Conservation (phyloP, 2,113 vertebrate genomes). For the Poeciliopsis occidentalis region DNA sequence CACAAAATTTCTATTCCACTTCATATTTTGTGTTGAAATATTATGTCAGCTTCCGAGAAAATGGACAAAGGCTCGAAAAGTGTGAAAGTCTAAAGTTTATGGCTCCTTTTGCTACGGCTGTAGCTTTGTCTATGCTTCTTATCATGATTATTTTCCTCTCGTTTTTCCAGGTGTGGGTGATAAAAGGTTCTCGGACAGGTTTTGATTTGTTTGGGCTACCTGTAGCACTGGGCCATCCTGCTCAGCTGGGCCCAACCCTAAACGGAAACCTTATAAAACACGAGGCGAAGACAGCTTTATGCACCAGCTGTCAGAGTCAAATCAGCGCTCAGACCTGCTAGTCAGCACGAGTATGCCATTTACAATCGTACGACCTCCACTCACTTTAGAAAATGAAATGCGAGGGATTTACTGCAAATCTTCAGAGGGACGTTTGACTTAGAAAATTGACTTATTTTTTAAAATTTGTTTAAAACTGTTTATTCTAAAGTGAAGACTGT, state of each 20-base stretch:
- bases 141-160: neutral
- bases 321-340: slow-evolving; percentile 7
- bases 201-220: slow-evolving; percentile 34
- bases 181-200: slow-evolving; percentile 36
- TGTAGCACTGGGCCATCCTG: slow-evolving; percentile 52
- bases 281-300: neutral
- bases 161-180: neutral
- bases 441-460: neutral
- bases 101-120: neutral
- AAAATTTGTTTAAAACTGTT: neutral
- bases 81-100: neutral
- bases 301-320: neutral
- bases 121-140: neutral
- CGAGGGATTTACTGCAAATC: neutral
- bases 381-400: neutral
- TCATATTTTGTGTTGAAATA: neutral
- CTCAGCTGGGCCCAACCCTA: slow-evolving; percentile 35
- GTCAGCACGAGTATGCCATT: neutral
- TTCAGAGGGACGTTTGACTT: neutral
- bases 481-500: neutral
- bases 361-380: neutral
- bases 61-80: neutral
- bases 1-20: neutral
- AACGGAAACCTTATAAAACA: slow-evolving; percentile 20
- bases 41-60: neutral